These are phyloP conservation scores for Tragopan temminckii DNA, from an alignment of 2,797 vertebrate species.

Conservation along the genomic window DNA sequence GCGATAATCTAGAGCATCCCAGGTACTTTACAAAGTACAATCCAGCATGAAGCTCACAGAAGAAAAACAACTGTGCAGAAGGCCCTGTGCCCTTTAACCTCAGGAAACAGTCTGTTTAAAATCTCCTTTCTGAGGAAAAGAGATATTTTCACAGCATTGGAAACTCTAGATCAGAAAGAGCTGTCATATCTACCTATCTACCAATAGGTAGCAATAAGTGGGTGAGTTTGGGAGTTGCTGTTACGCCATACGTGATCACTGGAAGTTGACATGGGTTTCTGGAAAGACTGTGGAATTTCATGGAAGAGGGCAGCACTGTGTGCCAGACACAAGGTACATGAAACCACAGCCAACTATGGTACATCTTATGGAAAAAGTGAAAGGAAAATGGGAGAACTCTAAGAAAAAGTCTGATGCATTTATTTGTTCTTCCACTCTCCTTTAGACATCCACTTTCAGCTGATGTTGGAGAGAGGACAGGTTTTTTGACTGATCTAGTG, in stretches of 20 bases:
- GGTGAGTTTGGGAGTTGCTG: background rate
- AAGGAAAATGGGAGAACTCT: background rate
- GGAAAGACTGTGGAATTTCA: background rate
- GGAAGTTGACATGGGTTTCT: background rate
- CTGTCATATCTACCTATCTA: background rate
- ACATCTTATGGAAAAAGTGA: background rate
- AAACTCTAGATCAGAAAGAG: background rate
- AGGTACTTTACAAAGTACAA: slow-evolving; percentile 43
- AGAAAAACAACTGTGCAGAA: background rate
- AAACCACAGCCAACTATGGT: background rate
- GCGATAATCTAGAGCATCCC: slow-evolving; percentile 53
- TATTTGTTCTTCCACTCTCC: background rate
- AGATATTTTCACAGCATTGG: background rate
- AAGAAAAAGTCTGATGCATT: background rate
- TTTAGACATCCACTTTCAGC: background rate
- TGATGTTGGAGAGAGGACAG: background rate
- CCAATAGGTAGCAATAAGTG: background rate
- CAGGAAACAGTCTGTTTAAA: background rate
- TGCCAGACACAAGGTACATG: too few relatives aligned
- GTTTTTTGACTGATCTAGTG: background rate
- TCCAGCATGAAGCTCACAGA: background rate
- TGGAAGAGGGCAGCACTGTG: background rate
- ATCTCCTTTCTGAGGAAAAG: background rate
- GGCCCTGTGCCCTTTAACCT: background rate
- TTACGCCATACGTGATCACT: background rate